Base-by-base conservation (phyloP, 1,140 invertebrate genomes). In the Probaryconus sp. region DNA sequence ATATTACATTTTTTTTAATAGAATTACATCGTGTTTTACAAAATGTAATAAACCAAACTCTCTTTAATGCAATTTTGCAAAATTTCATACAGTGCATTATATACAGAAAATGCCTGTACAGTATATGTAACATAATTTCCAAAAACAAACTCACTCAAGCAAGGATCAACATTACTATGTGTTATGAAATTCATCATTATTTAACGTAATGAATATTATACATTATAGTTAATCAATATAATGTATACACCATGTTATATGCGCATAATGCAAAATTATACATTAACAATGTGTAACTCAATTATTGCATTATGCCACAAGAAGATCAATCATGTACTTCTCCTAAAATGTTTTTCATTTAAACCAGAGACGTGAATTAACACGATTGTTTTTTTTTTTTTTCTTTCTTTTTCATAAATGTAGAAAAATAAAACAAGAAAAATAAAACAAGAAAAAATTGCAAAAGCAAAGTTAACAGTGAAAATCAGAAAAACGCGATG, bases 201-300 rank as follows among this genome's bases (percentile, higher is more conserved):
- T 61, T 61, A 48, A 10, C 40, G 43, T 40, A 48, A 48, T 30
- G 24, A 48, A 40, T 21, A 30, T 48, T 61, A n/a, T n/a, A 33
- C 24, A 30, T 48, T 48, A 61, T 61, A 40, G 33, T 38, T 48
- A 61, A 61, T 61, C 56, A 40, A 47, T 61, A n/a, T n/a, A n/a
- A n/a, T n/a, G 35, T 38, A 9, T 17, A n/a, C 9, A 42, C 37
- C 6, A 55, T n/a, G n/a, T 31, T 10, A 30, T 9, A 28, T 20
- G 17, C 37, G n/a, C n/a, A 42, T 31, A 20, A 6, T 16, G 26
- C 38, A 7, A 24, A 24, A 24, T 24, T 4, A 24, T 6, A 31
- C 26, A 2, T 9, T 13, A 7, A 21, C 10, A 43, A 13, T 40
- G 10, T 42, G 43, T 40, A 38, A 20, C 31, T 42, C 6, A 42